A percentile compares a stretch with the other conserved stretches of the same genome.
phyloP scores from a whole-genome alignment of 1,140 invertebrate species.

The Ooceraea biroi region DNA sequence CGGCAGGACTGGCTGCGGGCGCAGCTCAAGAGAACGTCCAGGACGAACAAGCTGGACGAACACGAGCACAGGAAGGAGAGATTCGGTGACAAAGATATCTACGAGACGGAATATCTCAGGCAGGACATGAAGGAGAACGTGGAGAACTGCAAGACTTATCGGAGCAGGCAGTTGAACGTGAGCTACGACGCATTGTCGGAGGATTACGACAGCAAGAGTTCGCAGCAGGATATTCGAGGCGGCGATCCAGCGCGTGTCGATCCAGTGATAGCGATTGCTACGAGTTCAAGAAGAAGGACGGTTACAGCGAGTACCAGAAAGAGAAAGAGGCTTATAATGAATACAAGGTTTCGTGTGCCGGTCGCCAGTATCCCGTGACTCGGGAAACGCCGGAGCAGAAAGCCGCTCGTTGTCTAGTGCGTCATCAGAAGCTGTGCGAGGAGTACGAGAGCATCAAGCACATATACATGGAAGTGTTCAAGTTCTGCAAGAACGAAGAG shows the following conservation, averaged over 20 bases:
- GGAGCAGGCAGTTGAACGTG: slow-evolving; percentile 74
- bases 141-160: slow-evolving; percentile 83
- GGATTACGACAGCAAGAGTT: slow-evolving; percentile 73
- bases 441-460: slow-evolving; percentile 82
- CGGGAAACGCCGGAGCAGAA: slow-evolving; percentile 81
- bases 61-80: slow-evolving; percentile 79
- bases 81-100: slow-evolving; percentile 82
- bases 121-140: slow-evolving; percentile 83
- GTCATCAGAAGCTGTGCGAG: slow-evolving; percentile 80
- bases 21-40: slow-evolving; percentile 83
- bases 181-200: slow-evolving; percentile 71
- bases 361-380: slow-evolving; percentile 79
- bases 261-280: slow-evolving; percentile 76
- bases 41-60: slow-evolving; percentile 83
- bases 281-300: slow-evolving; percentile 82
- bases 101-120: slow-evolving; percentile 79
- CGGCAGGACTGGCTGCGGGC: slow-evolving; percentile 87
- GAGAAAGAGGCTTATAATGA: slow-evolving; percentile 81
- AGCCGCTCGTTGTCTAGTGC: slow-evolving; percentile 83
- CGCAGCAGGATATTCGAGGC: slow-evolving; percentile 79
- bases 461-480: slow-evolving; percentile 78
- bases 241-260: slow-evolving; percentile 77
- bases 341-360: slow-evolving; percentile 82
- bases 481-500: slow-evolving; percentile 76
- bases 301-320: slow-evolving; percentile 77